Percentiles rank a stretch among this genome's conserved stretches.
These are phyloP conservation scores for Eidolon helvum DNA, from an alignment of 2,113 vertebrate species.

Conservation along the genomic window DNA sequence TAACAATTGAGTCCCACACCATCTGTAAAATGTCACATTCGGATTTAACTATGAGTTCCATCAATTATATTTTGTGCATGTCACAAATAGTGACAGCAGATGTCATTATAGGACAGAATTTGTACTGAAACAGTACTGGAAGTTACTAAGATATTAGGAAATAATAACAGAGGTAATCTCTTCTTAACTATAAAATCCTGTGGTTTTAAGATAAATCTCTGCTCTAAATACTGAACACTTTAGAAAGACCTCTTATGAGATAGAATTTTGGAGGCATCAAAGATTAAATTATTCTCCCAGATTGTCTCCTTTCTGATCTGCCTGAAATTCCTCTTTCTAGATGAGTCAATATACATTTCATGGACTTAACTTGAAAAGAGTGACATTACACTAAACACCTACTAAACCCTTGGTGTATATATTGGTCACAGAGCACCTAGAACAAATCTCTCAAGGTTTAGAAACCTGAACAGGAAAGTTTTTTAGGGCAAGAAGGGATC, in stretches of 20 bases:
- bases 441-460: not conserved
- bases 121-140: too few species aligned
- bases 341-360: not conserved
- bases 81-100: slow-evolving; percentile 53
- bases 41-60: not conserved
- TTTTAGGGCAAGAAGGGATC: not conserved
- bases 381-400: not conserved
- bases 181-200: not conserved
- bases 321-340: not conserved
- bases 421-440: not conserved
- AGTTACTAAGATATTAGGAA: not conserved
- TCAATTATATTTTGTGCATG: not conserved
- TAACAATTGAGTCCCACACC: not conserved
- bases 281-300: not conserved
- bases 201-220: not conserved
- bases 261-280: not conserved
- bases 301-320: not conserved
- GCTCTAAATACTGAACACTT: not conserved
- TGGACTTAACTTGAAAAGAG: not conserved
- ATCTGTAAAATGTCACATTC: not conserved
- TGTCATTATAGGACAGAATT: slow-evolving; percentile 43
- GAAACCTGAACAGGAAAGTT: not conserved
- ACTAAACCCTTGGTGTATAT: not conserved
- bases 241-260: not conserved
- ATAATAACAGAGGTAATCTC: not conserved